These are phyloP conservation scores for Notolabrus celidotus DNA, from an alignment of 2,797 vertebrate genomes.

Conservation along the genomic window DNA sequence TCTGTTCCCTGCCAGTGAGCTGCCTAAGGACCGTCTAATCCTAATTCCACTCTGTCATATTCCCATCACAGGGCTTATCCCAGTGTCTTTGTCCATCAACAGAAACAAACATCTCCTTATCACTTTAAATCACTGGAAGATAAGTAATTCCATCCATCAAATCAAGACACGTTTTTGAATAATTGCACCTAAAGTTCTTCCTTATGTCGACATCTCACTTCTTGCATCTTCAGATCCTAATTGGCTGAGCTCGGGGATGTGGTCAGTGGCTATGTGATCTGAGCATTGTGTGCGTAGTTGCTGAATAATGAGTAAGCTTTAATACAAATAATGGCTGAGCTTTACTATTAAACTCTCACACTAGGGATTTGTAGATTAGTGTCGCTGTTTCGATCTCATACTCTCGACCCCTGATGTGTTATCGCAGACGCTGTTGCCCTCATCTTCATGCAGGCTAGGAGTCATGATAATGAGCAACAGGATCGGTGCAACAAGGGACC, in stretches of 20 bases:
- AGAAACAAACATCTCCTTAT: constrained; percentile 53
- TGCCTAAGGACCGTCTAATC: constrained; percentile 62
- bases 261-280: constrained; percentile 78
- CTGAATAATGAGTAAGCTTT: constrained; percentile 76
- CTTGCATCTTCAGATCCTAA: constrained; percentile 41
- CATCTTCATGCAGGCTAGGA: constrained; percentile 50
- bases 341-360: constrained; percentile 79
- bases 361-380: constrained; percentile 72
- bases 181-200: constrained; percentile 35
- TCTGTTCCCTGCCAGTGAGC: constrained; percentile 65
- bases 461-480: constrained; percentile 74
- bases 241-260: constrained; percentile 39
- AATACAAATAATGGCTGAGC: constrained; percentile 77
- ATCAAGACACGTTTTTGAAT: constrained; percentile 27
- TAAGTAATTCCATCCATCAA: constrained; percentile 27
- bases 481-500: constrained; percentile 48
- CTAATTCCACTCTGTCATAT: constrained; percentile 33
- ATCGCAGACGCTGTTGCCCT: constrained; percentile 33
- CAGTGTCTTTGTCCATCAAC: constrained; percentile 13
- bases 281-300: constrained; percentile 50
- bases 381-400: constrained; percentile 70
- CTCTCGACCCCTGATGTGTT: constrained; percentile 60
- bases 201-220: constrained; percentile 51
- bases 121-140: constrained; percentile 50
- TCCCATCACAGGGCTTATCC: constrained; percentile 44